These are phyloP conservation scores for Heteractis magnifica DNA, from an alignment of 92 coral and sea anemone species.

Conservation along the genomic window DNA sequence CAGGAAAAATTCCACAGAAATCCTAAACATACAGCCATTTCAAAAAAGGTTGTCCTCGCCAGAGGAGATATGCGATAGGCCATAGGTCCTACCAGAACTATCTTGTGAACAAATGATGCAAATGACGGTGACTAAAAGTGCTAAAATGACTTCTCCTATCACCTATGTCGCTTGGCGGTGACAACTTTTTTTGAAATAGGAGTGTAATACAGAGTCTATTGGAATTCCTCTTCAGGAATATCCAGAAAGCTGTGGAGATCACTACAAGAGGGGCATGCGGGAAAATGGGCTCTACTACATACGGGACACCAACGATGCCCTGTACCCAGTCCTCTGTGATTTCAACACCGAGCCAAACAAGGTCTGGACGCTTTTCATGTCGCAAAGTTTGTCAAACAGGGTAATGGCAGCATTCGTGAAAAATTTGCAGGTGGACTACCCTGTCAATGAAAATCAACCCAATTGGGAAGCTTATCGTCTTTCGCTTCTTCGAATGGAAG, in stretches of 20 bases:
- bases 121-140: too few species aligned
- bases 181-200: too few species aligned
- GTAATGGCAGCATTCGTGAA: slow-evolving; percentile 9
- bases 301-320: slow-evolving; percentile 27
- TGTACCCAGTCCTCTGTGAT: slow-evolving; percentile 53
- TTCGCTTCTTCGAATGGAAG: slow-evolving; percentile 33
- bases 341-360: slow-evolving; percentile 46
- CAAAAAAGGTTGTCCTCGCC: too few species aligned
- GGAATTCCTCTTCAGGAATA: slow-evolving; percentile 4
- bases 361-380: slow-evolving; percentile 70
- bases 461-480: slow-evolving; percentile 62
- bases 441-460: slow-evolving; percentile 44
- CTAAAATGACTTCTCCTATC: too few species aligned
- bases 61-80: too few species aligned
- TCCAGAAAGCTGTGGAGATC: slow-evolving; percentile 55
- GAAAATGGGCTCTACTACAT: slow-evolving; percentile 35
- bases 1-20: too few species aligned
- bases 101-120: too few species aligned
- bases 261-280: slow-evolving; percentile 19
- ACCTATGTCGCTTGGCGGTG: too few species aligned
- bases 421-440: slow-evolving; percentile 26
- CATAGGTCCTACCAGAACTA: too few species aligned
- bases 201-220: neutral
- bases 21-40: too few species aligned
- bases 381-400: slow-evolving; percentile 36